Conservation (phyloP, 1,140 invertebrate species). For the Laupala kohalensis region DNA sequence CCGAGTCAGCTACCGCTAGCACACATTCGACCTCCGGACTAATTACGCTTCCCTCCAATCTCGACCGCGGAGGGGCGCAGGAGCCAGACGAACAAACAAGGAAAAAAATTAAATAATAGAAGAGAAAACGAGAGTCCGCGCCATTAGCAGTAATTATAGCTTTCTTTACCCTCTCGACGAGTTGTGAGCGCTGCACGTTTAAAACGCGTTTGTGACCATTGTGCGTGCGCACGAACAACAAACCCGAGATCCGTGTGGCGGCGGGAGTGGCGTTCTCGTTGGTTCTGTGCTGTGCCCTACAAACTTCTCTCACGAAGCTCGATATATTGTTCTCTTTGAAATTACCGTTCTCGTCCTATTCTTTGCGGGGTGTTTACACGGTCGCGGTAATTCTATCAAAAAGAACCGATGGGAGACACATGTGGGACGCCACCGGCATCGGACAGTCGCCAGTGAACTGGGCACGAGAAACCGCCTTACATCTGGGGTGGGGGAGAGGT, state of each 20-base stretch:
- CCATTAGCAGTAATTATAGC: not conserved
- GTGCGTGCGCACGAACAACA: not conserved
- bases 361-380: not conserved
- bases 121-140: not conserved
- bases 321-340: not conserved
- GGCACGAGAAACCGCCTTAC: too few relatives aligned
- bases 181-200: not conserved
- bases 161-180: not conserved
- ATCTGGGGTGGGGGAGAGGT: too few relatives aligned
- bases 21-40: not conserved
- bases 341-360: not conserved
- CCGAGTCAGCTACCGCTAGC: not conserved
- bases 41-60: not conserved
- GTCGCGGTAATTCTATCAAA: not conserved
- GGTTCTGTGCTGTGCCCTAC: not conserved
- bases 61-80: not conserved
- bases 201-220: not conserved
- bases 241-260: not conserved
- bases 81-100: not conserved
- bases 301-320: not conserved
- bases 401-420: not conserved
- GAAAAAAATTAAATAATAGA: not conserved
- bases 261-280: too few relatives aligned
- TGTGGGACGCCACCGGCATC: too few relatives aligned
- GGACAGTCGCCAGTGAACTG: too few relatives aligned